Base-by-base conservation (phyloP, 23 tunicate genomes). In the Ascidia mentula region DNA sequence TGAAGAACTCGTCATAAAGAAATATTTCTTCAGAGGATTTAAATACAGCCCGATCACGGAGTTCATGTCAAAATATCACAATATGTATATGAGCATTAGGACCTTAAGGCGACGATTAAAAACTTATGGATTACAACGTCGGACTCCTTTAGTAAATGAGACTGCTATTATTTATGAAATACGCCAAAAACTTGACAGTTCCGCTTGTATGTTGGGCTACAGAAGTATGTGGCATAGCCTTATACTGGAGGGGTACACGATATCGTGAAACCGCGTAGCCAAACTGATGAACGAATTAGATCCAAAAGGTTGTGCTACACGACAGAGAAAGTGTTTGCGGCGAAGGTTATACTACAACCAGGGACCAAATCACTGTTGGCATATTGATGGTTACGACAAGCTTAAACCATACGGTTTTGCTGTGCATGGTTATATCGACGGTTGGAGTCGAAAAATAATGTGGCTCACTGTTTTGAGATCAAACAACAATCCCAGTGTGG, bases 351-450 rank as follows among this genome's bases (percentile, higher is more conserved):
- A 71, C 32, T 22, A 3, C 30, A 20, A 28, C 30, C 18, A 71
- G 17, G 34, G 74, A 18, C 74, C 74, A 71, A 71, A 71, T 35
- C 32, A 71, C 24, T 71, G 74, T 35, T 71, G 74, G 74, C 34
- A 71, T 18, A 71, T 71, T 3, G 74, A 71, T 71, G 74, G 74
- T 20, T 71, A 71, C 32, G 74, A 71, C 74, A 71, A 71, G 30
- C 74, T 71, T 3, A 71, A 71, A 71, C 74, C 74, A 71, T 71
- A 71, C 30, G 74, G 74, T 71, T 71, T 71, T 35, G 32, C 74
- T 3, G 32, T 71, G 32, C 74, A 71, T 71, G 74, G 74, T 18
- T 71, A 36, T 35, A 71, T 71, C 30, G 74, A 71, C 30, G 74
- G 74, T 71, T 71, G 30, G 32, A 71, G 74, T 31, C 74, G 74